A percentile compares a stretch with the other conserved stretches of the same genome.
Evolutionary conservation across 2,113 vertebrate genomes (phyloP).

Genomic region (Mesoclemmys tuberculata): DNA sequence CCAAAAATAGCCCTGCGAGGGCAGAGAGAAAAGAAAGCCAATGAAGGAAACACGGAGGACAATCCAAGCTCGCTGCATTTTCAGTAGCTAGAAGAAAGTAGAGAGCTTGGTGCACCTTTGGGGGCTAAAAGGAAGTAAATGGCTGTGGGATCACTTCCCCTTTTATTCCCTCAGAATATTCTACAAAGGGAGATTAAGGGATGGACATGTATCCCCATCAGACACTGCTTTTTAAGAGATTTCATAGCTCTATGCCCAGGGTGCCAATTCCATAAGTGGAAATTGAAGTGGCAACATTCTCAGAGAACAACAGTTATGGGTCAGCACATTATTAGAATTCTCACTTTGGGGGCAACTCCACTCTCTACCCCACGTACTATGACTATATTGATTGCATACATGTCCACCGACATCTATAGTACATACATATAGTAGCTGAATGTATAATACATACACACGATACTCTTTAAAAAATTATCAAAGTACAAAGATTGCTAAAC

Average conservation of each 20-base stretch:
- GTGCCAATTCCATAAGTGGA: not conserved
- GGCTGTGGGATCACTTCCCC: not conserved
- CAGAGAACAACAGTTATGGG: not conserved
- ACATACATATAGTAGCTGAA: not conserved
- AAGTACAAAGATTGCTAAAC: not conserved
- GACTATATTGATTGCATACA: not conserved
- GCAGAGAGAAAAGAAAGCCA: not conserved
- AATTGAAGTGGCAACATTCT: not conserved
- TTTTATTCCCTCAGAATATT: not conserved
- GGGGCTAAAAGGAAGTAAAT: not conserved
- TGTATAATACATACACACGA: not conserved
- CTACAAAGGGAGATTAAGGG: not conserved
- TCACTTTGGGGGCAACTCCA: not conserved
- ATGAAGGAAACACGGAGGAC: not conserved
- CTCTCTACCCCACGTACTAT: not conserved
- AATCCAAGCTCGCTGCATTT: not conserved
- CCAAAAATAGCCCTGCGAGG: not conserved
- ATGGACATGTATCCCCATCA: not conserved
- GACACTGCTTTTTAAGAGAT: not conserved
- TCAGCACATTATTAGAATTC: not conserved
- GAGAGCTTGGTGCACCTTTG: not conserved
- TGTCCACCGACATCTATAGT: not conserved
- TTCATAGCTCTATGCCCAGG: not conserved
- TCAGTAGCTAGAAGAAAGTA: not conserved
- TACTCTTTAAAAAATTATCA: not conserved